Percentiles rank a stretch among this genome's conserved stretches.
Evolutionary conservation across 2,797 vertebrate genomes (phyloP).

Genomic region (Todus mexicanus): DNA sequence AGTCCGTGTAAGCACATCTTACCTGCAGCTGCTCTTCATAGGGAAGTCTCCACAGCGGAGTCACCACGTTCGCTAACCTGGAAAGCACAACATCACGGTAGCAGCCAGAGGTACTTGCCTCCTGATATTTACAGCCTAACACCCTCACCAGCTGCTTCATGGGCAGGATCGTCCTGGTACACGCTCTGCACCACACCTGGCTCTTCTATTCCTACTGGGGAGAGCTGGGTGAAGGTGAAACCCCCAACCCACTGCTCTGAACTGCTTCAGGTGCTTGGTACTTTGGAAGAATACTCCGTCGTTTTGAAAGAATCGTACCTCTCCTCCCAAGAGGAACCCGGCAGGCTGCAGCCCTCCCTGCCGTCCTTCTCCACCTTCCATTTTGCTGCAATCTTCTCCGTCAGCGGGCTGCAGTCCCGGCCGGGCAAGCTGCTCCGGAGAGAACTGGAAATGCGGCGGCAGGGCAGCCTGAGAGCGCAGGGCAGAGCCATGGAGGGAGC

Average conservation of each 20-base stretch:
- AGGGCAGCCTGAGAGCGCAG: not conserved
- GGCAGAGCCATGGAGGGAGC: not conserved
- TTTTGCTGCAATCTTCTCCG: not conserved
- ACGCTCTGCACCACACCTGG: not conserved
- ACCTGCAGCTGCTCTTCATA: conserved; percentile 84
- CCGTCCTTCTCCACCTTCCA: not conserved
- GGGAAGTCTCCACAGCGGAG: conserved; percentile 83
- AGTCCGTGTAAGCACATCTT: not conserved
- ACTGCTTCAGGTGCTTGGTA: not conserved
- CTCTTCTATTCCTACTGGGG: not conserved
- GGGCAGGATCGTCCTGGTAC: not conserved
- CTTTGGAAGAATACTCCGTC: no score
- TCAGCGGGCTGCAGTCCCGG: not conserved
- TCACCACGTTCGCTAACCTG: conserved; percentile 78
- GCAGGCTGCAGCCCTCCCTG: not conserved
- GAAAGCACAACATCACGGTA: not conserved
- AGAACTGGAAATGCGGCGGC: not conserved
- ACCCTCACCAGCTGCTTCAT: not conserved
- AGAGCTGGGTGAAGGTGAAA: not conserved
- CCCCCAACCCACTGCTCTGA: no score
- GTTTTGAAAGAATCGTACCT: not conserved
- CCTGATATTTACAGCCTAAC: not conserved
- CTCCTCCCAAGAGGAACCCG: conserved; percentile 48
- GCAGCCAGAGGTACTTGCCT: not conserved
- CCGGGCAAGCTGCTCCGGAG: not conserved